Conservation (phyloP, 2,797 vertebrate species). For the Sphenodon punctatus region DNA sequence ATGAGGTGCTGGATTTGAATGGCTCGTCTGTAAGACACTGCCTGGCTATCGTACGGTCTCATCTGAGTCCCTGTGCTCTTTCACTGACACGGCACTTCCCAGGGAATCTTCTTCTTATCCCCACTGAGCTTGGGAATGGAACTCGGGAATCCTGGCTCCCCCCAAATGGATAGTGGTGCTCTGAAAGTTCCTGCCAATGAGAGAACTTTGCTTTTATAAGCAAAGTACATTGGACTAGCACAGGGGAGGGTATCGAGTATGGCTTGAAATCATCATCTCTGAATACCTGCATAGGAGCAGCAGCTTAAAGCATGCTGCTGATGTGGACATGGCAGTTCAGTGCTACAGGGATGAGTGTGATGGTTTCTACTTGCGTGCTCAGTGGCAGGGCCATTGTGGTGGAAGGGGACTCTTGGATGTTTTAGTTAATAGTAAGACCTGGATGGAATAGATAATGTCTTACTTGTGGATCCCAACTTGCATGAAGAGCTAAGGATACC, state of each 20-base stretch:
- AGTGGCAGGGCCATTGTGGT: not conserved
- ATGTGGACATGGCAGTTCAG: not conserved
- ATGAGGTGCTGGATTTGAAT: not conserved
- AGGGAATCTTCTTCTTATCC: too few relatives aligned
- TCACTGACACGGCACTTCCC: too few relatives aligned
- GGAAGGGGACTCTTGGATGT: not conserved
- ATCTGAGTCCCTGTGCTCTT: not conserved
- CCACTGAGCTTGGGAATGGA: fast-evolving
- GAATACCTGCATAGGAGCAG: too few relatives aligned
- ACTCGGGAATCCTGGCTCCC: too few relatives aligned
- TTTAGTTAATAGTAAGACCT: too few relatives aligned
- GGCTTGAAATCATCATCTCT: too few relatives aligned
- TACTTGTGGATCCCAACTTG: not conserved
- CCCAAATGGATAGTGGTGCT: too few relatives aligned
- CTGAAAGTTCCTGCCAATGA: not conserved
- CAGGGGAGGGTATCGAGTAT: too few relatives aligned
- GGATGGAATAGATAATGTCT: too few relatives aligned
- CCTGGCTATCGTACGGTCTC: not conserved
- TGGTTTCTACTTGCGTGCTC: too few relatives aligned
- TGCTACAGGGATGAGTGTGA: not conserved
- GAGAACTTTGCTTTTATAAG: not conserved
- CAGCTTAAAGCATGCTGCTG: not conserved
- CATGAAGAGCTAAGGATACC: not conserved
- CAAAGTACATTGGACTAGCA: not conserved
- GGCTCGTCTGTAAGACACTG: not conserved